Base-by-base conservation (phyloP, 2,797 vertebrate species). In the Xenentodon cancila region DNA sequence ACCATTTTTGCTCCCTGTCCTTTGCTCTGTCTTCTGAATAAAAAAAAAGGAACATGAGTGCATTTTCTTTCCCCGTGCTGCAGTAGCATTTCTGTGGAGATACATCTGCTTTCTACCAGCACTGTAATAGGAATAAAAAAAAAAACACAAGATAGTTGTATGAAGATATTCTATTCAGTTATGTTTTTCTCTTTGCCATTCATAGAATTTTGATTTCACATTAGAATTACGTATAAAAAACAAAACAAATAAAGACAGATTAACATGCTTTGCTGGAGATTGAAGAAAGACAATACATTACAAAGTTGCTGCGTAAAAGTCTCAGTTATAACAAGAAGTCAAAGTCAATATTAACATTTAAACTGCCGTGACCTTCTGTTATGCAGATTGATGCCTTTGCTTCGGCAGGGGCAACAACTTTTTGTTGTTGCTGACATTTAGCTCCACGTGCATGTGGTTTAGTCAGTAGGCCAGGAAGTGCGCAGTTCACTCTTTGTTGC, bases 371-470 rank as follows among this genome's bases (percentile, higher is more conserved):
- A 80, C 67, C 62, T 84, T 80, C 59, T 76, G 59, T 88, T 81
- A 53, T 68, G 76, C 50, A 79, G 79, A 72, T 65, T 57, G 75
- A 73, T 65, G 47, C 79, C 50, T 83, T 75, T 70, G 55, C 44
- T 75, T 79, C 73, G 59, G 60, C 64, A 65, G 56, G 27, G 53
- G 66, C 63, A 85, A 71, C 63, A 60, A 18, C 53, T 56, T 51
- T 77, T 63, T 78, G 74, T 82, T 85, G 77, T 78, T 82, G 87
- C 81, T 80, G 87, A 90, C 89, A 90, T 90, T 90, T 88, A 88
- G 83, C 82, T 79, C 84, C 89, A 86, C 89, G 80, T 85, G 86
- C 85, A 66, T 90, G 89, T 67, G 91, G 91, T 90, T 92, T 82
- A 73, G 82, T 72, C 81, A 82, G 71, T 53, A 69, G 87, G 86